Evolutionary conservation across 2,797 vertebrate species (phyloP), one percentile per base, ranked within the genome.

Genomic region (Molossus alvarezi): DNA sequence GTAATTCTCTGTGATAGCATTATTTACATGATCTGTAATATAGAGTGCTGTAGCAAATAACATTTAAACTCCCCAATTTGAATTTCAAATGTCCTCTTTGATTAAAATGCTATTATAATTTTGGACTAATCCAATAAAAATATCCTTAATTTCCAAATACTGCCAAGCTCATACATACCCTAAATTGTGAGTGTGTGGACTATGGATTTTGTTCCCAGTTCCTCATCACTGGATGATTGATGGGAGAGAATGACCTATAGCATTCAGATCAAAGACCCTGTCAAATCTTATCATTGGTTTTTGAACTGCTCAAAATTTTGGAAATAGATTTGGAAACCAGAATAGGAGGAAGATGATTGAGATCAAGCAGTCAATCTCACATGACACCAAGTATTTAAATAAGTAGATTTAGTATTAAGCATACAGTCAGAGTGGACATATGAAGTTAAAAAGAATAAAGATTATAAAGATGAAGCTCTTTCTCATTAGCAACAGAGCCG

Each of bases 61-160:
- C 27, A 21, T 73, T 87, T 80, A 67, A 23, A 73, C 17, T 48
- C 18, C 2, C 15, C 18, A 18, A 29, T 90, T 67, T 81, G 13
- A 84, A 91, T 71, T 37, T 81, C 41, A 48, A 79, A 65, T 55
- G 3, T 13, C 23, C 21, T 3, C 5, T 96, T 93, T 80, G 65
- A 25, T 90, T 71, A 72, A 45, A 80, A 41, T n/a, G 8, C 67
- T 64, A 25, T 77, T 67, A 58, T 81, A 45, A 60, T 29, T 79
- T 95, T 83, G 51, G 29, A 58, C 3, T 14, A 82, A 76, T n/a
- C 62, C 25, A 94, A 6, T 92, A 73, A 48, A 77, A 75, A 60
- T 67, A 41, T 29, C 13, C 27, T 62, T 91, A 5, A 79, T 45
- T 80, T 55, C 1, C 27, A 84, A 75, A 45, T 64, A 41, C 29